These are phyloP conservation scores for Ameiurus melas DNA, from an alignment of 2,113 vertebrate genomes.

Conservation along the genomic window DNA sequence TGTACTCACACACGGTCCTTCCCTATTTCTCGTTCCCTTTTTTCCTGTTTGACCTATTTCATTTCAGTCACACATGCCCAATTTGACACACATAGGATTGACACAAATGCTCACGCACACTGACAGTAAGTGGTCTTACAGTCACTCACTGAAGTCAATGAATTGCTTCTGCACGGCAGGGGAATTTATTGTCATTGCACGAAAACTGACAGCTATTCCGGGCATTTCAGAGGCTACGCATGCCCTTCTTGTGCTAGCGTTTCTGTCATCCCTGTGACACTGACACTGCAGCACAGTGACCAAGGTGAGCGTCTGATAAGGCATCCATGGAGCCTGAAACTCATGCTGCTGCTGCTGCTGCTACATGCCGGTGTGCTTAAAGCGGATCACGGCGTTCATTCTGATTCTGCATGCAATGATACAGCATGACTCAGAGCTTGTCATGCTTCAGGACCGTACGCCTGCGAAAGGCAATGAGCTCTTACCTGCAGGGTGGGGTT, in stretches of 20 bases:
- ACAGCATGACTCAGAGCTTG: not conserved
- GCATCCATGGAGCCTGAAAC: constrained; percentile 57
- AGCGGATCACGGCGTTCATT: constrained; percentile 36
- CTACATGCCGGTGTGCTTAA: constrained; percentile 37
- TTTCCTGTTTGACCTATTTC: constrained; percentile 17
- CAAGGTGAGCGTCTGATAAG: constrained; percentile 52
- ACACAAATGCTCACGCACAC: constrained; percentile 15
- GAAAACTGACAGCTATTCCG: constrained; percentile 40
- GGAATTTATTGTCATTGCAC: constrained; percentile 45
- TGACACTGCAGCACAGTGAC: constrained; percentile 55
- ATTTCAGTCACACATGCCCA: constrained; percentile 13
- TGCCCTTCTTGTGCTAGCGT: constrained; percentile 26
- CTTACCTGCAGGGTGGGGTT: constrained; percentile 76
- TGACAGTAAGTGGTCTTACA: constrained; percentile 36
- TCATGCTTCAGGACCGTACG: not conserved
- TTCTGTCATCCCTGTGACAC: constrained; percentile 50
- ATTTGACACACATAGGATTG: not conserved
- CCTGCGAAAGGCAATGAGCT: constrained; percentile 22
- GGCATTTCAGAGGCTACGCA: constrained; percentile 9
- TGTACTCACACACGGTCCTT: constrained; percentile 27
- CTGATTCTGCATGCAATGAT: constrained; percentile 30
- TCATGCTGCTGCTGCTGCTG: constrained; percentile 43
- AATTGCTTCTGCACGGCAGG: constrained; percentile 31
- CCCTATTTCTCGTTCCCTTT: not conserved
- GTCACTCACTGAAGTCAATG: constrained; percentile 25